Evolutionary conservation across 2,797 vertebrate genomes (phyloP).

Genomic region (Psittacula derbiana): DNA sequence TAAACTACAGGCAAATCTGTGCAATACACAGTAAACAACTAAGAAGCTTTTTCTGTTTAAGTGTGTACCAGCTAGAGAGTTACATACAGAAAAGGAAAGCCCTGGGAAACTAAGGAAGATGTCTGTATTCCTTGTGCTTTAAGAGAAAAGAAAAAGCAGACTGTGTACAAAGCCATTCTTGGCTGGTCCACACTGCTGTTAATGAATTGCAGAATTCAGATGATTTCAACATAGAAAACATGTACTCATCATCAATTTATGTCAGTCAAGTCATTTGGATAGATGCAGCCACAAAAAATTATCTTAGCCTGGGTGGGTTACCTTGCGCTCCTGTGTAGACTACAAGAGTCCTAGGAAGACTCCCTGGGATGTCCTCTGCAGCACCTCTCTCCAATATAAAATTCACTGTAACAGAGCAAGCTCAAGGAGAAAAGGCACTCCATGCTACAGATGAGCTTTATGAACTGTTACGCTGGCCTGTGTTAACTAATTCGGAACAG

Average conservation of each 20-base stretch:
- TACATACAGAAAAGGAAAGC: background rate
- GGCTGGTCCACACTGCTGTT: background rate
- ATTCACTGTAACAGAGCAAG: background rate
- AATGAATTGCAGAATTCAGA: background rate
- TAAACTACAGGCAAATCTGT: background rate
- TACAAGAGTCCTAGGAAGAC: background rate
- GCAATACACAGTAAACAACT: background rate
- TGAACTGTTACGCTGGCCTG: background rate
- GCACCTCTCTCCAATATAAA: background rate
- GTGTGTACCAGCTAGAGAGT: background rate
- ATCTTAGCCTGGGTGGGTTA: background rate
- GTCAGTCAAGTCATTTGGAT: background rate
- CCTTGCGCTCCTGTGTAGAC: background rate
- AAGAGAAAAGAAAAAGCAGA: background rate
- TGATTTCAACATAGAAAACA: background rate
- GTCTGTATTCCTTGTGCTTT: background rate
- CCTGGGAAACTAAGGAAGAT: background rate
- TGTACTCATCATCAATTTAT: background rate
- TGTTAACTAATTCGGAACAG: background rate
- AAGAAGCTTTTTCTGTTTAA: background rate
- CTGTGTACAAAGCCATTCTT: background rate
- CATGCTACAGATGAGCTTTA: rapidly evolving
- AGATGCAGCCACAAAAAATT: background rate
- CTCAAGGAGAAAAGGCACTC: background rate
- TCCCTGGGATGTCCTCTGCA: background rate